phyloP scores from a whole-genome alignment of 2,888 invertebrate genomes.

The Tricholauxania praeusta region DNA sequence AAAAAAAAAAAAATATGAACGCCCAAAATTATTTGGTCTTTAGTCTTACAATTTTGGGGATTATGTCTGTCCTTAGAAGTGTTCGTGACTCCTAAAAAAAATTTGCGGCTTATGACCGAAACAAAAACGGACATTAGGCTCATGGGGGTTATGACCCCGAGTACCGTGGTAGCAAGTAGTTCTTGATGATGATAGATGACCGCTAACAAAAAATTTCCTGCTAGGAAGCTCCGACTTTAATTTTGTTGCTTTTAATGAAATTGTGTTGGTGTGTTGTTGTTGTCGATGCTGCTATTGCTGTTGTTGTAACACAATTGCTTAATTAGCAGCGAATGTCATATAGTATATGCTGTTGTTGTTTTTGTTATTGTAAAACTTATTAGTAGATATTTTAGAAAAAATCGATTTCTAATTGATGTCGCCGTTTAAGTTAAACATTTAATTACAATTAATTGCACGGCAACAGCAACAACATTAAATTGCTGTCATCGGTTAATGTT shows the following conservation, averaged over 20 bases:
- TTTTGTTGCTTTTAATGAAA: background rate
- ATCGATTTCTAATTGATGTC: constrained; percentile 47
- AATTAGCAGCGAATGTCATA: constrained; percentile 52
- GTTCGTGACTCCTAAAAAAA: no score
- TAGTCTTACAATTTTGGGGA: no score
- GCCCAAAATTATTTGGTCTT: no score
- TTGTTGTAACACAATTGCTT: constrained; percentile 51
- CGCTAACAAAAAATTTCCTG: no score
- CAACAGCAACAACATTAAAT: constrained; percentile 28
- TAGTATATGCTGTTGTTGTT: constrained; percentile 21
- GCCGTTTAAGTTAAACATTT: constrained; percentile 50
- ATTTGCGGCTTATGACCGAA: no score
- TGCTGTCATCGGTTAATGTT: constrained; percentile 29
- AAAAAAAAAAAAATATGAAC: no score
- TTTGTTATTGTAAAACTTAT: background rate
- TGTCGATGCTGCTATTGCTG: background rate
- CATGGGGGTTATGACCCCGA: background rate
- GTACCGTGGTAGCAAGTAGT: background rate
- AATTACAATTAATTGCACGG: constrained; percentile 52
- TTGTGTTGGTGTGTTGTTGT: constrained; percentile 11
- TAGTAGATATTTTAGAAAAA: no score
- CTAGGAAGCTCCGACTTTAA: background rate
- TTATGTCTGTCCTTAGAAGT: no score
- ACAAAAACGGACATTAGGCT: no score
- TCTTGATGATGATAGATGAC: no score